Conservation (phyloP, 2,113 vertebrate species). For the Scortum barcoo region DNA sequence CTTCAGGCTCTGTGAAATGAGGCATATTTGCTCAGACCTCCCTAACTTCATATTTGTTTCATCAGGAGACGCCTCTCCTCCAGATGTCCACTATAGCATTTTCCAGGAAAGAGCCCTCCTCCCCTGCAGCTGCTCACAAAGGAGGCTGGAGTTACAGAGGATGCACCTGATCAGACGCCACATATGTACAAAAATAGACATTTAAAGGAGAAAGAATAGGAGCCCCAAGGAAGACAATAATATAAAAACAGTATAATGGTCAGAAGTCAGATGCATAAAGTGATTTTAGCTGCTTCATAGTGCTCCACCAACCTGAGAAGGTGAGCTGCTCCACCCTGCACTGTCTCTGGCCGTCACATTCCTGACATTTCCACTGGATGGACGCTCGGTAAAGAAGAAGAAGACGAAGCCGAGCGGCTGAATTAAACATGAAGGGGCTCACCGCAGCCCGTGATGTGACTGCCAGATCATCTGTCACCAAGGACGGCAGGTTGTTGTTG, state of each 20-base stretch:
- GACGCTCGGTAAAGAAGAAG: not conserved
- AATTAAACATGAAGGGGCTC: constrained; percentile 32
- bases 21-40: not conserved
- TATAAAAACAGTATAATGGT: not conserved
- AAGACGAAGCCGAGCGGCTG: constrained; percentile 4
- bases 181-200: not conserved
- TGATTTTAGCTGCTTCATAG: not conserved
- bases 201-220: not conserved
- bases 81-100: constrained; percentile 20
- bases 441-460: constrained; percentile 14
- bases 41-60: not conserved
- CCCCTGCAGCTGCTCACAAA: constrained; percentile 27
- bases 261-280: too few species aligned
- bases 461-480: not conserved
- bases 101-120: not conserved
- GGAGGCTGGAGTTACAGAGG: not conserved
- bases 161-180: not conserved
- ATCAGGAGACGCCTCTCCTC: constrained; percentile 16
- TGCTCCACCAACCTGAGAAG: not conserved
- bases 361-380: constrained; percentile 4
- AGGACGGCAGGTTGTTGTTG: too few species aligned
- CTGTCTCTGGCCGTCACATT: not conserved
- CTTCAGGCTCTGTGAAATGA: not conserved
- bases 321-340: not conserved
- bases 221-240: not conserved